phyloP scores from a whole-genome alignment of 2,113 vertebrate genomes.

The Charadrius vociferus region DNA sequence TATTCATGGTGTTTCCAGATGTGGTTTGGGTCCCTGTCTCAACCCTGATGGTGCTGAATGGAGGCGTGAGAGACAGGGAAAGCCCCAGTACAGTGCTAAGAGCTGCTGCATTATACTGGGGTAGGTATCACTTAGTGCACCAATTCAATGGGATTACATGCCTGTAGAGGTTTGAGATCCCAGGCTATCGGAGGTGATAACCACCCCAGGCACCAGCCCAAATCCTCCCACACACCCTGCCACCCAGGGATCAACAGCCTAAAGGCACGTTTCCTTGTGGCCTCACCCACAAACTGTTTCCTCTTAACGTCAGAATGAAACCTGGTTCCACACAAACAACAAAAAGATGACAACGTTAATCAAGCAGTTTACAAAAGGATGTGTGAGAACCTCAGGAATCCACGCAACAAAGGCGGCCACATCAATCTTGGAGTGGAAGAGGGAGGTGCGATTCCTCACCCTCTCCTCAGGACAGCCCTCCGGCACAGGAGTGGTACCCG shows the following conservation, averaged over 20 bases:
- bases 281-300: not conserved
- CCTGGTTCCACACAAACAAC: not conserved
- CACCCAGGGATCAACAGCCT: not conserved
- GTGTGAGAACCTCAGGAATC: not conserved
- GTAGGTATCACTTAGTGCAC: not conserved
- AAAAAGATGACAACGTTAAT: not conserved
- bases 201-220: not conserved
- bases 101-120: not conserved
- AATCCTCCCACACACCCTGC: not conserved
- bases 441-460: not conserved
- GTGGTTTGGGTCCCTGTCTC: not conserved
- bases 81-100: not conserved
- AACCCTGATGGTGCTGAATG: not conserved
- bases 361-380: not conserved
- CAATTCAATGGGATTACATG: rapidly evolving
- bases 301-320: not conserved
- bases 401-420: not conserved
- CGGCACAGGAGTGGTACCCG: rapidly evolving
- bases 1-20: not conserved
- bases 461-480: not conserved
- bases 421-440: not conserved
- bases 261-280: not conserved
- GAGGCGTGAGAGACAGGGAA: not conserved
- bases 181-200: not conserved
- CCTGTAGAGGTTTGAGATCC: not conserved